Base-by-base conservation (phyloP, 2,888 invertebrate genomes). In the Matsumyia berberina region DNA sequence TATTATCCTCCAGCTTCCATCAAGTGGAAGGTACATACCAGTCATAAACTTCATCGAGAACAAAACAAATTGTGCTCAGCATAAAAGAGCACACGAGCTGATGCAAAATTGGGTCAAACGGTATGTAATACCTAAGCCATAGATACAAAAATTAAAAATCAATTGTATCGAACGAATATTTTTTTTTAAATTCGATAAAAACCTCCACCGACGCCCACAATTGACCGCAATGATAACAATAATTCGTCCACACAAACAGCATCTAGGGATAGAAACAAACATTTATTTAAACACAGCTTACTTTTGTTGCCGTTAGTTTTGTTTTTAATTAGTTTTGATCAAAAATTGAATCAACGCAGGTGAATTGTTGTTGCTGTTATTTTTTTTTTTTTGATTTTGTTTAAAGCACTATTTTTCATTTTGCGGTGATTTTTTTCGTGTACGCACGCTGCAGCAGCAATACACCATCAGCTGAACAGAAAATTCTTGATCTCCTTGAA, bases 401-500 rank as follows among this genome's bases (percentile, higher is more conserved):
- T 64, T 66, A 51, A 42, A 60, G 24, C 58, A 62, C 70, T 78
- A 53, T 73, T 77, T 69, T 49, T 72, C 62, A 72, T 82, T 77
- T 83, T 78, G 51, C 58, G 53, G 57, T 46, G 49, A 39, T 58
- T 73, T 76, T 74, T 55, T 64, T 73, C 69, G 67, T 70, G 74
- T 76, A 85, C 85, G 85, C 85, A 85, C 79, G 77, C 77, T 72
- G 79, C 79, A 74, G 42, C 57, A 58, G 51, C 77, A 51, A 60
- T 19, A 67, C 85, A 85, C 85, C 85, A 80, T 85, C 85, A 80
- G 80, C 74, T 85, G 83, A 82, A 85, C 85, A 79, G 74, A 85
- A 76, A 86, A 86, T 86, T 86, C 86, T 86, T 81, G 86, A 86
- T 86, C 86, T 86, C 86, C 86, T 86, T 86, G 86, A 86, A 81